phyloP scores from a whole-genome alignment of 2,797 vertebrate species.

The Semaprochilodus insignis region DNA sequence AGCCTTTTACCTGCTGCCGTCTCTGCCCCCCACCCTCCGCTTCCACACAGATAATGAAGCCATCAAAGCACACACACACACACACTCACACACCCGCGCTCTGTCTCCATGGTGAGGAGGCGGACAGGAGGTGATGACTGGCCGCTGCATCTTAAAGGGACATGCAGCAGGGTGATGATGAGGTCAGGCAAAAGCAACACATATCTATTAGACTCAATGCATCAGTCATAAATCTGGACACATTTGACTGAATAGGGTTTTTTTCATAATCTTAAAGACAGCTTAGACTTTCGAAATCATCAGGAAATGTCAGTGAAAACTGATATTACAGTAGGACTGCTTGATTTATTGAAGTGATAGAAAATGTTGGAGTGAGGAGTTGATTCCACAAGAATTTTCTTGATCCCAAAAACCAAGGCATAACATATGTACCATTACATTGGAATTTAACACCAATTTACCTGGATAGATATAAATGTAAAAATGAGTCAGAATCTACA shows the following conservation, averaged over 20 bases:
- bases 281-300: too few species aligned
- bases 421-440: too few species aligned
- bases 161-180: slow-evolving; percentile 66
- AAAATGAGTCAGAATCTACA: too few species aligned
- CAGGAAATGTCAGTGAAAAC: too few species aligned
- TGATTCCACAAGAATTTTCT: too few species aligned
- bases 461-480: too few species aligned
- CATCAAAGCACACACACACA: slow-evolving; percentile 78
- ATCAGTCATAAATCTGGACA: not conserved
- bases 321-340: too few species aligned
- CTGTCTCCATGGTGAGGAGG: slow-evolving; percentile 78
- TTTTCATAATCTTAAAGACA: not conserved
- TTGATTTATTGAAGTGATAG: too few species aligned
- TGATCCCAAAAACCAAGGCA: too few species aligned
- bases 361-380: too few species aligned
- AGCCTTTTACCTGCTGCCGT: slow-evolving; percentile 37
- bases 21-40: slow-evolving; percentile 67
- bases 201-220: not conserved
- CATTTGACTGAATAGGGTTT: too few species aligned
- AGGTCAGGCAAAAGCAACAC: slow-evolving; percentile 3
- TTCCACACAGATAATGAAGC: slow-evolving; percentile 81
- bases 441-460: too few species aligned
- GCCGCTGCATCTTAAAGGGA: slow-evolving; percentile 64
- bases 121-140: slow-evolving; percentile 64
- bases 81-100: slow-evolving; percentile 63